These are phyloP conservation scores for Tetramorium alpestre DNA, from an alignment of 1,140 invertebrate species.

Conservation along the genomic window DNA sequence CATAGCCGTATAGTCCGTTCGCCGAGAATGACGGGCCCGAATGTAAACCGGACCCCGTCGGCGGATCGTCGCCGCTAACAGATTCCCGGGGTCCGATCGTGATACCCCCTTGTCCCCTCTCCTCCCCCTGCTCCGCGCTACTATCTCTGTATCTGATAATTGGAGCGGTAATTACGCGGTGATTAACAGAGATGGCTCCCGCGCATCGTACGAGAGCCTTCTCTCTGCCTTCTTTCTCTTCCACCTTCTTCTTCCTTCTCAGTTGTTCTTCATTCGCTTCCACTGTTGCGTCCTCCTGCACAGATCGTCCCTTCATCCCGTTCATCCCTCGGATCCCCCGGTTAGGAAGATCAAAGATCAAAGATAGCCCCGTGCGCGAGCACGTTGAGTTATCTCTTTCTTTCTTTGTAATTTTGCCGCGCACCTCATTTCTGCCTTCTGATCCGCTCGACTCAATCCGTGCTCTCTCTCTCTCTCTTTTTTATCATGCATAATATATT, in stretches of 20 bases:
- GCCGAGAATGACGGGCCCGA: conserved; percentile 49
- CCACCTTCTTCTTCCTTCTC: conserved; percentile 15
- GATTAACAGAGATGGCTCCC: conserved; percentile 86
- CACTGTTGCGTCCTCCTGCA: conserved; percentile 13
- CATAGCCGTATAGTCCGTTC: conserved; percentile 21
- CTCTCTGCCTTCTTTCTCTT: conserved; percentile 19
- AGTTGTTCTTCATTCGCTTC: conserved; percentile 40
- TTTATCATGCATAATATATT: not conserved
- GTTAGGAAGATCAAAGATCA: conserved; percentile 74
- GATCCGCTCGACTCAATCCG: not conserved
- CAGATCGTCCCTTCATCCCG: not conserved
- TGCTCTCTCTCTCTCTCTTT: conserved; percentile 3
- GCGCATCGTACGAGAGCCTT: conserved; percentile 79
- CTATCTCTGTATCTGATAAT: conserved; percentile 85
- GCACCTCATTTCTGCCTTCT: not conserved
- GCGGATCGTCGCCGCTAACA: conserved; percentile 72
- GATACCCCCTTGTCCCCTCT: conserved; percentile 1
- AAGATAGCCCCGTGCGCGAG: conserved; percentile 71
- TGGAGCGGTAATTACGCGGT: conserved; percentile 85
- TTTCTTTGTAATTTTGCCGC: conserved; percentile 17
- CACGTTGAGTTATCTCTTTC: conserved; percentile 45
- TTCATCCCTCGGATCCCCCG: conserved; percentile 38
- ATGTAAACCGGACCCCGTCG: conserved; percentile 51
- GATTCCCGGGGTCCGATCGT: conserved; percentile 72
- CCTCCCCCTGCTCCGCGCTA: conserved; percentile 50